A percentile compares a stretch with the other conserved stretches of the same genome.
These are phyloP conservation scores for Anagrus nilaparvatae DNA, from an alignment of 1,140 invertebrate species.

Conservation along the genomic window DNA sequence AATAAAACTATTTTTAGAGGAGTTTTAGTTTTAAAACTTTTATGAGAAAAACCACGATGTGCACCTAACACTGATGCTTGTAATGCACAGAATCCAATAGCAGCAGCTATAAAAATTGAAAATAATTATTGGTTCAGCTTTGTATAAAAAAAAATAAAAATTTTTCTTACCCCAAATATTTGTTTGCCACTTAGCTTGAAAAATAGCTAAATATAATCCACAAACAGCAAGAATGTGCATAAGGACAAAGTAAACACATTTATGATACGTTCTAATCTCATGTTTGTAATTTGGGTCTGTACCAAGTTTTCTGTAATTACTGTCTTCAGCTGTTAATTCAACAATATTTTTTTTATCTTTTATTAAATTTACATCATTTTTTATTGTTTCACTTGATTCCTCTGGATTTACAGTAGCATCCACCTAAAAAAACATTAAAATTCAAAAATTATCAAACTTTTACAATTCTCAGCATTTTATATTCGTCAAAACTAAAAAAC, in stretches of 20 bases:
- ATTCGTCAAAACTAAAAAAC: too few relatives aligned
- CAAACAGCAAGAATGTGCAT: constrained; percentile 60
- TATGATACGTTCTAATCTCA: not conserved
- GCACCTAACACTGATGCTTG: constrained; percentile 39
- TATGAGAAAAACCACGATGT: constrained; percentile 34
- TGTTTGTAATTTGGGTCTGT: constrained; percentile 2
- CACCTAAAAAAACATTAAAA: too few relatives aligned
- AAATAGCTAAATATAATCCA: constrained; percentile 55
- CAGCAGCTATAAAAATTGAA: not conserved
- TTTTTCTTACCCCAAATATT: constrained; percentile 57
- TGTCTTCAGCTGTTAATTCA: too few relatives aligned
- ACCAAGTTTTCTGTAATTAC: too few relatives aligned
- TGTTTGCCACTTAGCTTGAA: constrained; percentile 54
- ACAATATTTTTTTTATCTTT: too few relatives aligned
- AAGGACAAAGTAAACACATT: constrained; percentile 29
- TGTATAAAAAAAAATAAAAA: not conserved
- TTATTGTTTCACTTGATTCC: too few relatives aligned
- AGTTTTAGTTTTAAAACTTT: constrained; percentile 1
- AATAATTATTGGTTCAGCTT: not conserved
- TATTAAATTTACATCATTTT: too few relatives aligned
- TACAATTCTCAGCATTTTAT: too few relatives aligned
- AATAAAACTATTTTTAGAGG: constrained; percentile 53
- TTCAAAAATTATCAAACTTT: too few relatives aligned
- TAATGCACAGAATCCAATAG: not conserved
- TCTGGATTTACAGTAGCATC: too few relatives aligned